Percentiles rank a stretch among this genome's conserved stretches.
Evolutionary conservation across 2,888 invertebrate genomes (phyloP).

Genomic region (Drosophila hawaiiensis): DNA sequence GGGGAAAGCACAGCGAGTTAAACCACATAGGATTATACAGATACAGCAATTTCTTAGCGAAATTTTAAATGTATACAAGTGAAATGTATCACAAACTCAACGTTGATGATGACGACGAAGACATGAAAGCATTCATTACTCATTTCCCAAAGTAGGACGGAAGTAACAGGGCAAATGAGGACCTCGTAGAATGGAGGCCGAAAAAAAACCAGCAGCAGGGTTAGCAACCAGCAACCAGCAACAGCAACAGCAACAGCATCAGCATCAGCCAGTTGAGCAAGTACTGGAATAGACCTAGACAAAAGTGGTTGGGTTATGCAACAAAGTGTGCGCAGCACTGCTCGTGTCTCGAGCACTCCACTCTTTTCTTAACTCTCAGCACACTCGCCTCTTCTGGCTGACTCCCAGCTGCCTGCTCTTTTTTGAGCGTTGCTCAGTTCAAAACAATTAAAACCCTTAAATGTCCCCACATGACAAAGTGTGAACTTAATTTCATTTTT

Average conservation of each 20-base stretch:
- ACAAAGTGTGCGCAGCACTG: constrained; percentile 56
- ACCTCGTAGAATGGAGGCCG: not conserved
- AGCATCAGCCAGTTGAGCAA: constrained; percentile 1
- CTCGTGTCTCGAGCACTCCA: constrained; percentile 20
- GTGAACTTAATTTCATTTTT: constrained; percentile 82
- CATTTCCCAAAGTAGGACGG: constrained; percentile 50
- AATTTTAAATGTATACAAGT: constrained; percentile 69
- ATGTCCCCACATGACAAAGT: constrained; percentile 81
- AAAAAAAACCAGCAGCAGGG: not conserved
- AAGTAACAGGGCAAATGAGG: not conserved
- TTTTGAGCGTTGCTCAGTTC: constrained; percentile 33
- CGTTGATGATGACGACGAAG: constrained; percentile 42
- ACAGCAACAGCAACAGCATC: not conserved
- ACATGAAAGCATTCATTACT: constrained; percentile 68
- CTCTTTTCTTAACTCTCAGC: constrained; percentile 2
- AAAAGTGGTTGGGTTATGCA: constrained; percentile 20
- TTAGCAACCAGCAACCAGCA: not conserved
- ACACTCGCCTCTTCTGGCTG: constrained; percentile 4
- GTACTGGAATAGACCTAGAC: constrained; percentile 3
- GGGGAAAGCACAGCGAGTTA: constrained; percentile 40
- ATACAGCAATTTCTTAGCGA: constrained; percentile 68
- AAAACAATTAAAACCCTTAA: constrained; percentile 80
- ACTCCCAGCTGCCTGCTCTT: constrained; percentile 7
- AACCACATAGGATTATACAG: constrained; percentile 19
- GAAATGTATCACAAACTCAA: constrained; percentile 51